Evolutionary conservation across 2,888 invertebrate species (phyloP), one percentile per base, ranked within the genome.

Genomic region (Frankliniella intonsa): DNA sequence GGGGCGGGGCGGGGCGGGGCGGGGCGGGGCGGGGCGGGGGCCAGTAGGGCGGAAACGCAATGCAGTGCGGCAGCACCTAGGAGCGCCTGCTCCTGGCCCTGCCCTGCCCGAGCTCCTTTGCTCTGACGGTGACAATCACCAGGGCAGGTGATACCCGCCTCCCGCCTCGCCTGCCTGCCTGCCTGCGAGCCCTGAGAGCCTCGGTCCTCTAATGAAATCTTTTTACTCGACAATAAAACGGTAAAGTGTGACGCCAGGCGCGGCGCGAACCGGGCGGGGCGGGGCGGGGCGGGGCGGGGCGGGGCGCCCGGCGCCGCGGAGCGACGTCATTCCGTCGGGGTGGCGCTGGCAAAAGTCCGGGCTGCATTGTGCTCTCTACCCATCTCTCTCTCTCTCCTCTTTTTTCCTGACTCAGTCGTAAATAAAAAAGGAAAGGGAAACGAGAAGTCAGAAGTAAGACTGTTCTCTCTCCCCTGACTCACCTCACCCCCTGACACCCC

Each of bases 151-250:
- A 38, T 38, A 38, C 38, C 38, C 38, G 38, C 19, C 55, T 19
- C 19, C 55, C 14, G 14, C 55, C 11, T 55, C 17, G 38, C n/a
- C n/a, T n/a, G n/a, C n/a, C n/a, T n/a, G n/a, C 55, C 55, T 55
- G 10, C 10, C 55, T 55, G 14, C 17, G 55, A 11, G 2, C 55
- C 55, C 55, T 55, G 55, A 55, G 17, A 55, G 55, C 55, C 69
- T 12, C 22, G 8, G 25, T 22, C 69, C 69, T 76, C 69, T 76
- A 76, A 76, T 76, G 69, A 76, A 76, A 76, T 76, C 69, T 76
- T 76, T 76, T 76, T 76, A 76, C 69, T 76, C 69, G 69, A 76
- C 69, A 76, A 76, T 76, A 76, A 76, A 76, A 76, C 25, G 69
- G 69, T 11, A 22, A 76, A 76, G 69, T 76, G 69, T 25, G 69